Conservation (phyloP, 1,140 invertebrate genomes). For the Zaprionus capensis region DNA sequence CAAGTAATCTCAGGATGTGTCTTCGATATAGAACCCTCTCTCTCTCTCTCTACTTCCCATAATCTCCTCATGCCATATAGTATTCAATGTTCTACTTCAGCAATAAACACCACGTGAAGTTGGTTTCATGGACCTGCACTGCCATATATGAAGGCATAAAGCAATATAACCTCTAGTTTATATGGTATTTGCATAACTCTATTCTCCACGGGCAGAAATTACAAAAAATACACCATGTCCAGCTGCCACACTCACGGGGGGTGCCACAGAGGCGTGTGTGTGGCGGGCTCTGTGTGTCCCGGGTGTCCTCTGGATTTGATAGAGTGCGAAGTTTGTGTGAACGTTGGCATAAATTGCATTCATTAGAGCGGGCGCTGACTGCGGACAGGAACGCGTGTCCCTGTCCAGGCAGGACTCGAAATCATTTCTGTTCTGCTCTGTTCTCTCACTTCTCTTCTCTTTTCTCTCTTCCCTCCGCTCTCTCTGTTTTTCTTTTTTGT, state of each 20-base stretch:
- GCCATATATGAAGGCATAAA: background rate
- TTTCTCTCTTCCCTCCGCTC: background rate
- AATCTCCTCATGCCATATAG: background rate
- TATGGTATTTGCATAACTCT: constrained; percentile 35
- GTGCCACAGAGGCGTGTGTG: background rate
- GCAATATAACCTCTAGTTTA: constrained; percentile 1
- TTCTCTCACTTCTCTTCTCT: background rate
- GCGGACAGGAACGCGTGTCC: constrained; percentile 6
- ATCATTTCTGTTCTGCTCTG: background rate
- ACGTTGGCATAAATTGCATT: constrained; percentile 53
- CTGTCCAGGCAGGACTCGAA: constrained; percentile 4
- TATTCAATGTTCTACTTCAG: background rate
- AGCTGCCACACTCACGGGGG: background rate
- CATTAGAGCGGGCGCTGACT: constrained; percentile 32
- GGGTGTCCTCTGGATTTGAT: constrained; percentile 41
- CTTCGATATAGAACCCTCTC: too few species aligned
- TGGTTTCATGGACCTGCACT: background rate
- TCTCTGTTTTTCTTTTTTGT: background rate
- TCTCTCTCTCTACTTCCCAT: too few species aligned
- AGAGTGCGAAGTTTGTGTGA: constrained; percentile 43
- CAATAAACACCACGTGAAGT: background rate
- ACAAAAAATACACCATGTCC: constrained; percentile 14
- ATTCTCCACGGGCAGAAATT: background rate
- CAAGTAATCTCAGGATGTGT: too few species aligned
- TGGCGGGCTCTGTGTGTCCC: background rate